A percentile compares a stretch with the other conserved stretches of the same genome.
Evolutionary conservation across 2,888 invertebrate species (phyloP).

Genomic region (Drosophila neutralis): DNA sequence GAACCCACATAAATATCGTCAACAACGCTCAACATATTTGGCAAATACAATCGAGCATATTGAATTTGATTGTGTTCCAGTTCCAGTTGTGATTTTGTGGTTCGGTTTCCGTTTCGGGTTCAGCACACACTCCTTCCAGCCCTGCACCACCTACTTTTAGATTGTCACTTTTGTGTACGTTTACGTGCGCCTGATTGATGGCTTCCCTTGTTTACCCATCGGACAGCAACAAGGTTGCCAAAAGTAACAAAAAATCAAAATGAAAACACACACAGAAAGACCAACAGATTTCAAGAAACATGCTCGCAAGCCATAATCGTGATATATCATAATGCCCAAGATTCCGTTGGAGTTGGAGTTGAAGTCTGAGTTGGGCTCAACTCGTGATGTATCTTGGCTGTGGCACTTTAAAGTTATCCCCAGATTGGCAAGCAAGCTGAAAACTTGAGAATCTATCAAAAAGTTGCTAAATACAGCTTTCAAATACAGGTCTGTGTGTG

Average conservation of each 20-base stretch:
- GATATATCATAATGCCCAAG: constrained; percentile 54
- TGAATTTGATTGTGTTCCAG: constrained; percentile 25
- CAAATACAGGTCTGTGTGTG: not conserved
- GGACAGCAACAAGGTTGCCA: constrained; percentile 50
- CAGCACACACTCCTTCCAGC: not conserved
- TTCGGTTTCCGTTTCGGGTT: constrained; percentile 8
- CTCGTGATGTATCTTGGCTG: not conserved
- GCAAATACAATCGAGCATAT: constrained; percentile 18
- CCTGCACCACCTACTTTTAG: constrained; percentile 14
- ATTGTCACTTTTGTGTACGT: constrained; percentile 74
- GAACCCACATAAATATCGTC: not conserved
- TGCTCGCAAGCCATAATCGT: constrained; percentile 49
- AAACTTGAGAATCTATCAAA: not conserved
- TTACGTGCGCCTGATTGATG: constrained; percentile 75
- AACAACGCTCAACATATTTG: not conserved
- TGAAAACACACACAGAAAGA: constrained; percentile 10
- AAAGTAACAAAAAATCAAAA: not conserved
- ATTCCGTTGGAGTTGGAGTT: constrained; percentile 6
- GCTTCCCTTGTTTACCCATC: constrained; percentile 73
- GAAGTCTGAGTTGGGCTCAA: not conserved
- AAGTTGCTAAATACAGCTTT: not conserved
- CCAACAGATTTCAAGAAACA: constrained; percentile 42
- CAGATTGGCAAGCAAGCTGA: not conserved
- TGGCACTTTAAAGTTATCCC: constrained; percentile 27
- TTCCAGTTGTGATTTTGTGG: not conserved